Evolutionary conservation across 64 coral and sea anemone species (phyloP).

Genomic region (Dendronephthya gigantea): DNA sequence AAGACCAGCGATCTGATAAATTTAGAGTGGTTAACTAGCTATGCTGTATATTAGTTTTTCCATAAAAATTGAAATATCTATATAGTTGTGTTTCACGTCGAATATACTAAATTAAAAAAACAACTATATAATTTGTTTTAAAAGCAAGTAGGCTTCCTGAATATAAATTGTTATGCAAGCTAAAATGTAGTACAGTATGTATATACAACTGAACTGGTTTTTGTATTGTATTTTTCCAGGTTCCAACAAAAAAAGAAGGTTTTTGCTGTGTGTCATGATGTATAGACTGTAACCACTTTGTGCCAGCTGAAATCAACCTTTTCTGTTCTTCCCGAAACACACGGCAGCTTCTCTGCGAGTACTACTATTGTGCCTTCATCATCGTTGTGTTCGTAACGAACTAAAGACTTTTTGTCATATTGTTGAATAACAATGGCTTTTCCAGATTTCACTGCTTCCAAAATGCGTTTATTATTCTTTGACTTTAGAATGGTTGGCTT

Average conservation of each 20-base stretch:
- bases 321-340: neutral
- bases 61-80: too few species aligned
- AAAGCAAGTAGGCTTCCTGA: too few species aligned
- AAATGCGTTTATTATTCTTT: neutral
- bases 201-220: too few species aligned
- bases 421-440: neutral
- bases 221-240: neutral
- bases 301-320: slow-evolving; percentile 13
- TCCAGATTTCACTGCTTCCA: neutral
- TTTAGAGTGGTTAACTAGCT: too few species aligned
- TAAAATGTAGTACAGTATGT: too few species aligned
- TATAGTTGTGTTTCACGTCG: too few species aligned
- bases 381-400: slow-evolving; percentile 10
- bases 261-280: neutral
- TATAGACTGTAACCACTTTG: neutral
- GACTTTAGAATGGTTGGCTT: neutral
- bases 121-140: too few species aligned
- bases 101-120: too few species aligned
- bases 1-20: too few species aligned
- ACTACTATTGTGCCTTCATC: neutral
- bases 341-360: neutral
- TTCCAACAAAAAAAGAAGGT: neutral
- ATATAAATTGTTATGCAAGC: too few species aligned
- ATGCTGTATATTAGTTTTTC: too few species aligned
- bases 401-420: neutral